Conservation (phyloP, 1,140 invertebrate genomes). For the Plectrocnemia conspersa region DNA sequence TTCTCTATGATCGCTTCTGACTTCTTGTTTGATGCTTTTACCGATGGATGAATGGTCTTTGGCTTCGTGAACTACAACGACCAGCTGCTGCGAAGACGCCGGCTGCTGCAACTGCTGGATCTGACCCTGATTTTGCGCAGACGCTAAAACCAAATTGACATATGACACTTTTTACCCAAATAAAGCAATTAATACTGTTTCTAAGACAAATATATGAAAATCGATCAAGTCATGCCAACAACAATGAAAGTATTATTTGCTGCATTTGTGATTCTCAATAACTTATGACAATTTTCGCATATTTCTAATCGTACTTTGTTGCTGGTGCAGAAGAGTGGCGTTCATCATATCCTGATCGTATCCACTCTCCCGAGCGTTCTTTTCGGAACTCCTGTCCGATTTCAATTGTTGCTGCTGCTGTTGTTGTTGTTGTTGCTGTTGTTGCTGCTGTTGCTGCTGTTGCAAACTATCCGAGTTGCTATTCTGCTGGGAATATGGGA, state of each 20-base stretch:
- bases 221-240: too few species aligned
- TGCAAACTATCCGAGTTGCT: constrained; percentile 28
- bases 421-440: constrained; percentile 39
- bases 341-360: constrained; percentile 46
- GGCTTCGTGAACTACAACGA: constrained; percentile 49
- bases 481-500: constrained; percentile 35
- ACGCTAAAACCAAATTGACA: constrained; percentile 10
- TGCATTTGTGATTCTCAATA: too few species aligned
- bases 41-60: constrained; percentile 46
- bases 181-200: constrained; percentile 1
- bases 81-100: constrained; percentile 40
- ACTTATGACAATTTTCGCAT: too few species aligned
- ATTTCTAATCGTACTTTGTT: constrained; percentile 42
- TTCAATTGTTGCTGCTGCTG: constrained; percentile 43
- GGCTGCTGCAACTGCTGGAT: constrained; percentile 42
- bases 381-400: constrained; percentile 18
- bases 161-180: not conserved
- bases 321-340: constrained; percentile 47
- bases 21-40: constrained; percentile 49
- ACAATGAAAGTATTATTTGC: too few species aligned
- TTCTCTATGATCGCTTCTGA: constrained; percentile 37
- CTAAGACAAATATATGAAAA: too few species aligned
- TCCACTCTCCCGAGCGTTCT: constrained; percentile 11
- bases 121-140: constrained; percentile 29
- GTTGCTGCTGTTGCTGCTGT: constrained; percentile 36